These are phyloP conservation scores for Melanotaenia trifasciata DNA, from an alignment of 2,797 vertebrate species.

Conservation along the genomic window DNA sequence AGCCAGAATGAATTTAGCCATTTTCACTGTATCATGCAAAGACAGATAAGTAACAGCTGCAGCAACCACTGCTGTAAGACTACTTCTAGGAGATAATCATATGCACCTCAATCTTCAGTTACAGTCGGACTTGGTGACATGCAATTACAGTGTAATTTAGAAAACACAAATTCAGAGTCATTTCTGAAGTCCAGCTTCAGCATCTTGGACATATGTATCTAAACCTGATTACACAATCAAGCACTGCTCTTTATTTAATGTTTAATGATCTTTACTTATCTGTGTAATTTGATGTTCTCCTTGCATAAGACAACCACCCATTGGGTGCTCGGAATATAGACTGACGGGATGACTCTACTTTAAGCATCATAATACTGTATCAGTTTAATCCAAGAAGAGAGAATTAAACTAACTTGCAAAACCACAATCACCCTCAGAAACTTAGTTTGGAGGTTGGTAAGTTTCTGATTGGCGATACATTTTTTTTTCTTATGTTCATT, in stretches of 20 bases:
- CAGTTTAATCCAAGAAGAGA: not conserved
- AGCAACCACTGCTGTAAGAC: not conserved
- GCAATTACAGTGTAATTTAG: no score
- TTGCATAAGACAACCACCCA: not conserved
- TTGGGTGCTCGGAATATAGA: not conserved
- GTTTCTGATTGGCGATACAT: not conserved
- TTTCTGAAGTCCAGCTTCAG: no score
- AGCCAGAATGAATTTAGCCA: not conserved
- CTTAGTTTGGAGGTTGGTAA: not conserved
- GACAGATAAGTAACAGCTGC: not conserved
- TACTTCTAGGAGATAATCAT: not conserved
- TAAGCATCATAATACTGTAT: not conserved
- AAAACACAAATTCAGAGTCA: no score
- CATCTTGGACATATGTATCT: no score
- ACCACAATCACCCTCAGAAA: not conserved
- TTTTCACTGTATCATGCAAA: not conserved
- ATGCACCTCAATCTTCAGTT: not conserved
- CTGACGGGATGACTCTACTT: not conserved
- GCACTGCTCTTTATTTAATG: not conserved
- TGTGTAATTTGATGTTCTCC: no score
- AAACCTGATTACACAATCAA: not conserved
- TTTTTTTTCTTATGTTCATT: no score
- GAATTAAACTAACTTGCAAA: not conserved
- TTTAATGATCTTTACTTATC: not conserved
- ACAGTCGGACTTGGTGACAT: no score